phyloP scores from a whole-genome alignment of 2,888 invertebrate genomes.

The Cephus nigrinus region DNA sequence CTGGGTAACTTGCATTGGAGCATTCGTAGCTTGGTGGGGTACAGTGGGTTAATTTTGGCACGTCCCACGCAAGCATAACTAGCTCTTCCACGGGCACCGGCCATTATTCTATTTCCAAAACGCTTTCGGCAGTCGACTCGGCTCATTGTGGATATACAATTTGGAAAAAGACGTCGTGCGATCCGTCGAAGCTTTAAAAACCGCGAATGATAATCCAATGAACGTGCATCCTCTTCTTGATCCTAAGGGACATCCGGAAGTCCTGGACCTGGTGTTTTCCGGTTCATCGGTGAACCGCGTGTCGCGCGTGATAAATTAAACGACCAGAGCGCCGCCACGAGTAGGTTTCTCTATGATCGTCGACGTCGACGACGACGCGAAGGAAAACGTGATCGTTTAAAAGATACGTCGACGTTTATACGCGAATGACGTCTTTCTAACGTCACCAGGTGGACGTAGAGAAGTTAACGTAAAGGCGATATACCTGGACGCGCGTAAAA shows the following conservation, averaged over 20 bases:
- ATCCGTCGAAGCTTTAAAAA: not conserved
- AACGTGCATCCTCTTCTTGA: not conserved
- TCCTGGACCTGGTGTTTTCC: not conserved
- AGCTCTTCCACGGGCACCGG: conserved; percentile 32
- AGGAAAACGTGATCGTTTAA: not conserved
- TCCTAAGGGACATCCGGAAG: not conserved
- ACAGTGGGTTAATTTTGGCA: conserved; percentile 43
- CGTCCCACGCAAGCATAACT: conserved; percentile 38
- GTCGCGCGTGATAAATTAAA: not conserved
- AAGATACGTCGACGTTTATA: not conserved
- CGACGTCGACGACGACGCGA: not conserved
- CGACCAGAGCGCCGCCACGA: not conserved
- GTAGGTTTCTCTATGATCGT: not conserved
- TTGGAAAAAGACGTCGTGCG: not conserved
- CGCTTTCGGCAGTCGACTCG: conserved; percentile 13
- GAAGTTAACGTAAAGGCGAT: not conserved
- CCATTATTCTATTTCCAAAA: conserved; percentile 12
- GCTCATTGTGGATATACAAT: not conserved
- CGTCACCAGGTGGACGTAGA: not conserved
- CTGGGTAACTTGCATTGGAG: not conserved
- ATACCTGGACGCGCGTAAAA: not conserved
- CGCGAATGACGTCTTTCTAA: not conserved
- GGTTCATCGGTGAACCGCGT: not conserved
- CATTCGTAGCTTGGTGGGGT: not conserved
- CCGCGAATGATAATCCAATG: not conserved